A percentile compares a stretch with the other conserved stretches of the same genome.
Evolutionary conservation across 2,888 invertebrate species (phyloP).

Genomic region (Nesidiocoris tenuis): DNA sequence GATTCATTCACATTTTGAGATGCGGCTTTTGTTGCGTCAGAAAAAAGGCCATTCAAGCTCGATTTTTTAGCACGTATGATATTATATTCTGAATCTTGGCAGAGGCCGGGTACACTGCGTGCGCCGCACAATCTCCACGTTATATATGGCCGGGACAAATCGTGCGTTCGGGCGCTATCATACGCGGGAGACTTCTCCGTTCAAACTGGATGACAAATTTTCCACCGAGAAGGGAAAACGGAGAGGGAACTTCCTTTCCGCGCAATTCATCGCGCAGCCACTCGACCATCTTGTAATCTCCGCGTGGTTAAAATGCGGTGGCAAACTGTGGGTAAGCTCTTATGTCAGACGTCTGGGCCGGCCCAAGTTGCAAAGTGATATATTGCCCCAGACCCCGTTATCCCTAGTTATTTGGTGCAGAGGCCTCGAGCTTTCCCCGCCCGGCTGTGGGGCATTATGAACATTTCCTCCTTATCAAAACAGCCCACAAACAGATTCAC

Average conservation of each 20-base stretch:
- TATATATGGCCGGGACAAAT: background rate
- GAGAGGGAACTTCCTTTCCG: background rate
- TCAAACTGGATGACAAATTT: background rate
- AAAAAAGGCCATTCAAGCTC: no score
- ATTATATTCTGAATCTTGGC: no score
- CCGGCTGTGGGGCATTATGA: background rate
- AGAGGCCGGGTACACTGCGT: no score
- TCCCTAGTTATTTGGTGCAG: background rate
- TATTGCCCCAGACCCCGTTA: background rate
- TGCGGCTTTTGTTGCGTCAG: no score
- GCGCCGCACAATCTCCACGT: no score
- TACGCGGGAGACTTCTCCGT: background rate
- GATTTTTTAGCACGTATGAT: no score
- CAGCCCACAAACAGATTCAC: background rate
- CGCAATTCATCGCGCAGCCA: background rate
- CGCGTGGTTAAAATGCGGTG: constrained; percentile 23
- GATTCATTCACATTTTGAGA: no score
- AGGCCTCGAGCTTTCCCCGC: background rate
- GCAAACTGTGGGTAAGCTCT: constrained; percentile 2
- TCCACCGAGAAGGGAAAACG: background rate
- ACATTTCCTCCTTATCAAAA: background rate
- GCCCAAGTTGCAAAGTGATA: background rate
- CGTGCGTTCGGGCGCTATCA: background rate
- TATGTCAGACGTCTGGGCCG: background rate
- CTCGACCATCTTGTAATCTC: constrained; percentile 13